These are phyloP conservation scores for Drosophila kanapiae DNA, from an alignment of 1,140 invertebrate genomes.

Conservation along the genomic window DNA sequence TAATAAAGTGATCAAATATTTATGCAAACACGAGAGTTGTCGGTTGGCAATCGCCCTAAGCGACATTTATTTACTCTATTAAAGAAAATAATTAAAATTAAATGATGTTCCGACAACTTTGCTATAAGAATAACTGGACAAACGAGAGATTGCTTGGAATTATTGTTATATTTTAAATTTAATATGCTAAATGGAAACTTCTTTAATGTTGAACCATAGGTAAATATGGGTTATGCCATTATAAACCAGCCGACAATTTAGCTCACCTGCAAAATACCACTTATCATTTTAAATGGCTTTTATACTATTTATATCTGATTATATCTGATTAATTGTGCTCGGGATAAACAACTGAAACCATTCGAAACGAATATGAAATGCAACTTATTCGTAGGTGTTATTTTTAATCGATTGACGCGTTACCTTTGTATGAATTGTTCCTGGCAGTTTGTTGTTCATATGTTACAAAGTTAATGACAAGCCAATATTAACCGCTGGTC, in stretches of 20 bases:
- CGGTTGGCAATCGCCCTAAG: neutral
- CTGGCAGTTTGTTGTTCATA: neutral
- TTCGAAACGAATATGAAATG: conserved; percentile 6
- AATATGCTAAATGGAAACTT: neutral
- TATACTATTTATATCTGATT: neutral
- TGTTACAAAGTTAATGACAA: conserved; percentile 4
- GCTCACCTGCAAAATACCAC: neutral
- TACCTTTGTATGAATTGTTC: neutral
- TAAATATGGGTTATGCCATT: neutral
- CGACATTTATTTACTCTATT: conserved; percentile 6
- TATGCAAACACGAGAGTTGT: conserved; percentile 32
- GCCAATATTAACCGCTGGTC: conserved; percentile 2
- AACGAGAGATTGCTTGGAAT: neutral
- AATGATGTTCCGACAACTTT: neutral
- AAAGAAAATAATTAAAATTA: neutral
- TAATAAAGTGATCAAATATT: conserved; percentile 77
- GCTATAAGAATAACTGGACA: too few relatives aligned
- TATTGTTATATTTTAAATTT: neutral
- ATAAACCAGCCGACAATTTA: neutral
- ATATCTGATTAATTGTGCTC: neutral
- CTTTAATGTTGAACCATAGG: neutral
- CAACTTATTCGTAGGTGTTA: neutral
- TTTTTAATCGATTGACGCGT: neutral
- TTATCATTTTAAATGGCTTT: neutral
- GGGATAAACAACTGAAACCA: neutral